These are phyloP conservation scores for Sebastes aleutianus DNA, from an alignment of 2,797 vertebrate species.

Conservation along the genomic window DNA sequence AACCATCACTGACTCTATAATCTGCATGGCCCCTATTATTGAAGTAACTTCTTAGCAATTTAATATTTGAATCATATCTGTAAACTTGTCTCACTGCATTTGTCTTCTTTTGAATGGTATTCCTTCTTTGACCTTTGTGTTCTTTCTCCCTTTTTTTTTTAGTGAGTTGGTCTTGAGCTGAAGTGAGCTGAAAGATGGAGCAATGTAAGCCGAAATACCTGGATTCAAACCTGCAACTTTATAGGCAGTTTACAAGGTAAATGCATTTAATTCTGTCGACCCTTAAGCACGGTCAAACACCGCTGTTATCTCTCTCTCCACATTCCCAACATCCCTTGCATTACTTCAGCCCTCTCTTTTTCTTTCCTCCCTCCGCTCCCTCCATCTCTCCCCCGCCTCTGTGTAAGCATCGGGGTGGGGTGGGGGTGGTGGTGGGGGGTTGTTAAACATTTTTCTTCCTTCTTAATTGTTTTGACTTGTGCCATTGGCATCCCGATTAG, in stretches of 20 bases:
- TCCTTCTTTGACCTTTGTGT: neutral
- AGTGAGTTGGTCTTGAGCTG: neutral
- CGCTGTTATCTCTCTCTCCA: neutral
- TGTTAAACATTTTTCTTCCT: conserved; percentile 93
- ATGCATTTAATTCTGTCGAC: conserved; percentile 4
- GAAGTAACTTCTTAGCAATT: neutral
- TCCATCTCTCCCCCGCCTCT: conserved; percentile 49
- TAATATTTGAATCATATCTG: neutral
- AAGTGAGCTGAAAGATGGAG: neutral
- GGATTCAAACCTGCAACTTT: conserved; percentile 18
- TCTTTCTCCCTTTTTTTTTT: neutral
- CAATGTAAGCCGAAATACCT: neutral
- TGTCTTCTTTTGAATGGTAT: neutral
- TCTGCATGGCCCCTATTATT: no score
- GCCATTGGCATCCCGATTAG: conserved; percentile 99
- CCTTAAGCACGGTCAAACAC: neutral
- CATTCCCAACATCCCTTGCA: neutral
- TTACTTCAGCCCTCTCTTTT: neutral
- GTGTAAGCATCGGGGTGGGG: conserved; percentile 80
- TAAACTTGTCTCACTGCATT: neutral
- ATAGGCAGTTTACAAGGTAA: neutral
- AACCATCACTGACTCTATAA: neutral
- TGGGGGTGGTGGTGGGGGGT: conserved; percentile 45
- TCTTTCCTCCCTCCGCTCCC: conserved; percentile 7
- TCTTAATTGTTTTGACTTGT: conserved; percentile 98